phyloP scores from a whole-genome alignment of 2,797 vertebrate species.

The Macropodus opercularis region DNA sequence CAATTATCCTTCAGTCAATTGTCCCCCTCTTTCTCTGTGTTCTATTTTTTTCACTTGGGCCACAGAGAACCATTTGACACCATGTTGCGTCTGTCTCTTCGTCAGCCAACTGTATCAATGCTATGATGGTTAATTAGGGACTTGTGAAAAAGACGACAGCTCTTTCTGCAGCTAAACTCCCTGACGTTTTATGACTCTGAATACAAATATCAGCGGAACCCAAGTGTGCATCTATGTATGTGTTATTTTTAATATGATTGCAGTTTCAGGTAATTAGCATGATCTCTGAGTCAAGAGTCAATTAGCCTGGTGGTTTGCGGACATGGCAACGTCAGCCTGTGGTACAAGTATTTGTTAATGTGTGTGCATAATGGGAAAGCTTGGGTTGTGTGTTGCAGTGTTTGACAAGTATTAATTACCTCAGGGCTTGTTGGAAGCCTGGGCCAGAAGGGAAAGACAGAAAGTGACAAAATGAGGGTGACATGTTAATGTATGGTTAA shows the following conservation, averaged over 20 bases:
- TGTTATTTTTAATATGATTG: constrained; percentile 37
- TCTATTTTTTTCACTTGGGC: constrained; percentile 6
- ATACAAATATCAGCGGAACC: constrained; percentile 54
- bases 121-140: constrained; percentile 52
- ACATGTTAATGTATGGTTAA: constrained; percentile 15
- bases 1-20: constrained; percentile 17
- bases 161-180: constrained; percentile 56
- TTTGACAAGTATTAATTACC: constrained; percentile 86
- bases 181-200: constrained; percentile 71
- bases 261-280: constrained; percentile 79
- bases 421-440: constrained; percentile 41
- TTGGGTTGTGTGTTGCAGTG: constrained; percentile 26
- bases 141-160: constrained; percentile 35
- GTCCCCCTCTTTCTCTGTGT: background rate
- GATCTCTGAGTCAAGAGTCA: constrained; percentile 82
- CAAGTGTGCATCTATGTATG: background rate
- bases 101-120: background rate
- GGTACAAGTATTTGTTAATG: constrained; percentile 54
- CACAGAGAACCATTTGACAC: constrained; percentile 30
- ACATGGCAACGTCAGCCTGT: constrained; percentile 66
- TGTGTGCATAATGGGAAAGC: constrained; percentile 25
- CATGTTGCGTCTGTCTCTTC: constrained; percentile 32
- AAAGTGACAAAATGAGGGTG: constrained; percentile 19
- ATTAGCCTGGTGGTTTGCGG: constrained; percentile 82
- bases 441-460: constrained; percentile 17